Evolutionary conservation across 2,113 vertebrate species (phyloP).

Genomic region (Podocnemis expansa): DNA sequence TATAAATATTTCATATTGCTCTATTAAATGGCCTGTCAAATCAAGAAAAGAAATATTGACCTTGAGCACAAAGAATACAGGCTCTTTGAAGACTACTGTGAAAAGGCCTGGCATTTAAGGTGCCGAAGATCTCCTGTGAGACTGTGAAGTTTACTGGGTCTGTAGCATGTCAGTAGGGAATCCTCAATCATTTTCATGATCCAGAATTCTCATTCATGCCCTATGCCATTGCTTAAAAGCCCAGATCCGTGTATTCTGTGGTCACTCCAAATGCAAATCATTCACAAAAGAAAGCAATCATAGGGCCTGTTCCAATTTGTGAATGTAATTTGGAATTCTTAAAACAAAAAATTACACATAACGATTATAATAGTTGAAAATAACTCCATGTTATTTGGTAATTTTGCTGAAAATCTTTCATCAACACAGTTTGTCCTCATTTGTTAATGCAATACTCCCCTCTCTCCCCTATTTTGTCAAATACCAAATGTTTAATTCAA

Average conservation of each 20-base stretch:
- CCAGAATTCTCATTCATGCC: conserved; percentile 61
- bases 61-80: not conserved
- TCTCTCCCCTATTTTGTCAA: too few species aligned
- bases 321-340: conserved; percentile 57
- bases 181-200: conserved; percentile 58
- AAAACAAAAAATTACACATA: not conserved
- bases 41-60: not conserved
- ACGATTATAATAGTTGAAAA: not conserved
- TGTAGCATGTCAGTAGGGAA: not conserved
- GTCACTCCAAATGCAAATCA: conserved; percentile 64
- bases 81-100: not conserved
- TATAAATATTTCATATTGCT: not conserved
- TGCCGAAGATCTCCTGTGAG: not conserved
- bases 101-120: not conserved
- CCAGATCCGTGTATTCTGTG: conserved; percentile 37
- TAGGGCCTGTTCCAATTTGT: conserved; percentile 65
- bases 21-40: not conserved
- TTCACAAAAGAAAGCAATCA: conserved; percentile 57
- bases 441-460: not conserved
- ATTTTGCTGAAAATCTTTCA: not conserved
- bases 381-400: not conserved
- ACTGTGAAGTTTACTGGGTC: not conserved
- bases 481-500: not conserved
- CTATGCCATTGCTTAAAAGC: conserved; percentile 55
- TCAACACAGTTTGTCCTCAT: not conserved